Evolutionary conservation across 2,797 vertebrate species (phyloP), one percentile per base, ranked within the genome.

Genomic region (Cuculus canorus): DNA sequence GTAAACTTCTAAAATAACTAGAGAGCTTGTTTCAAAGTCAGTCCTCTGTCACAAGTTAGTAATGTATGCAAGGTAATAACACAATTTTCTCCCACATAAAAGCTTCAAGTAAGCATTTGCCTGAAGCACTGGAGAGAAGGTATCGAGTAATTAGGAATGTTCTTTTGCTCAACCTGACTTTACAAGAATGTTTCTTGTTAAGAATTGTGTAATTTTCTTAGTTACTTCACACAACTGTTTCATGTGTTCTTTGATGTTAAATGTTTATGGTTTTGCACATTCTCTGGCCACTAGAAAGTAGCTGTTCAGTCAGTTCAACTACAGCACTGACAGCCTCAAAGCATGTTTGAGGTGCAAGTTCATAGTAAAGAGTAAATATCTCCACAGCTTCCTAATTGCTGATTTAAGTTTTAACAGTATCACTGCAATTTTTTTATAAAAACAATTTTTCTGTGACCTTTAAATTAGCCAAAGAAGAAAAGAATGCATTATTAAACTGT

Each of bases 1-100:
- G 66, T 47, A 82, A 84, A 79, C 70, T 68, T 84, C 41, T 94
- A 92, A 95, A 85, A 63, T 63, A 93, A 68, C 63, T 56, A 87
- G 53, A 73, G 93, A 77, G 24, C 48, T 93, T 57, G 48, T 85
- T 82, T 41, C 39, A 81, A 75, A 61, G 60, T 71, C 86, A 90
- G 45, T 64, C 35, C 16, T 83, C 60, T n/a, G 43, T 47, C 66
- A 14, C 24, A 73, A 8, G 23, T 70, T 53, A 71, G 65, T 64
- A 76, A 83, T 13, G 10, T 32, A 85, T 6, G 25, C 39, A 77
- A 48, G 52, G 75, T 54, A 90, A 89, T 21, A 47, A 39, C 8
- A 37, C 53, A 53, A 50, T 79, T 47, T 72, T 86, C 43, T 88
- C 54, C 66, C 83, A 76, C 59, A 61, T 53, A 47, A 86, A 93